These are phyloP conservation scores for Celastrina argiolus DNA, from an alignment of 2,888 invertebrate genomes.

Conservation along the genomic window DNA sequence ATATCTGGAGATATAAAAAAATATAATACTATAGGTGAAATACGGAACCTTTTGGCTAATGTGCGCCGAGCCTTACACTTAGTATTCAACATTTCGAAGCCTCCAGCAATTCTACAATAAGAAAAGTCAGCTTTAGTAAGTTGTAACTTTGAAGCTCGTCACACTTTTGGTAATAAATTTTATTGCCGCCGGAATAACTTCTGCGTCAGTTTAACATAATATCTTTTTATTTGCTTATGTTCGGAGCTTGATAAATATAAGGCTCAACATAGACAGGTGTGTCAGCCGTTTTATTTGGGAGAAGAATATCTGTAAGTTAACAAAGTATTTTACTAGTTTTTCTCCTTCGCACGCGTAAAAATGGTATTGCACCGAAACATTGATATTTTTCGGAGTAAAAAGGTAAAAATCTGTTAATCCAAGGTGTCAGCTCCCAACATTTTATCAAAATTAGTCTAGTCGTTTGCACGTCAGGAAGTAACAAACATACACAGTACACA, in stretches of 20 bases:
- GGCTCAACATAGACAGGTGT: slow-evolving; percentile 16
- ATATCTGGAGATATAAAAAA: too few species aligned
- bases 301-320: background rate
- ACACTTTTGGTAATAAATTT: slow-evolving; percentile 29
- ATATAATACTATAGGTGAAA: too few species aligned
- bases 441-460: too few species aligned
- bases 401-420: too few species aligned
- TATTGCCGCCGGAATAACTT: slow-evolving; percentile 32
- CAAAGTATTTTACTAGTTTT: too few species aligned
- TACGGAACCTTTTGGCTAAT: background rate
- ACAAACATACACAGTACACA: too few species aligned
- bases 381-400: too few species aligned
- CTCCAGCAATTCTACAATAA: background rate
- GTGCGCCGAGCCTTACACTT: background rate
- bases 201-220: slow-evolving; percentile 29
- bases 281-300: background rate
- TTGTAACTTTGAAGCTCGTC: slow-evolving; percentile 13
- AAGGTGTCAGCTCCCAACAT: too few species aligned
- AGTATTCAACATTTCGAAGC: background rate
- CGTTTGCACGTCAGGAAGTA: too few species aligned
- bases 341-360: too few species aligned
- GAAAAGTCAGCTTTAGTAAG: background rate
- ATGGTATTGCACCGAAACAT: too few species aligned
- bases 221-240: slow-evolving; percentile 29
- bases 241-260: slow-evolving; percentile 28